These are phyloP conservation scores for Lepidothrix coronata DNA, from an alignment of 2,113 vertebrate species.

Conservation along the genomic window DNA sequence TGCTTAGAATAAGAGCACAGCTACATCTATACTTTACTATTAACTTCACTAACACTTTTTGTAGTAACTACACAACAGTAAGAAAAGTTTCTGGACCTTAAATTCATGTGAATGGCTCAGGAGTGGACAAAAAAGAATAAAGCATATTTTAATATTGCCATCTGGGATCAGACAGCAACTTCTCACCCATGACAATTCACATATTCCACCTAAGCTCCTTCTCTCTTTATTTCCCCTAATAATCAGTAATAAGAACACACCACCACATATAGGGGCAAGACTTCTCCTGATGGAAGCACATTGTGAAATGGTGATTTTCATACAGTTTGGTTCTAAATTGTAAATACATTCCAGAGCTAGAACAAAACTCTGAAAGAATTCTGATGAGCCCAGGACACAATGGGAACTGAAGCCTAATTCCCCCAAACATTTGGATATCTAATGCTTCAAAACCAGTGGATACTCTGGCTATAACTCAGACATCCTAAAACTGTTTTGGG, in stretches of 20 bases:
- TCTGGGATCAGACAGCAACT: not conserved
- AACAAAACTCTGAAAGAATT: not conserved
- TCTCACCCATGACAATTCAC: accelerated
- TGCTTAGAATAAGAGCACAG: not conserved
- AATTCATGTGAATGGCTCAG: not conserved
- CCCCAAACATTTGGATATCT: not conserved
- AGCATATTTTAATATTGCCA: not conserved
- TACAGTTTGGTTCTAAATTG: not conserved
- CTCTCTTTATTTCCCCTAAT: not conserved
- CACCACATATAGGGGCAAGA: not conserved
- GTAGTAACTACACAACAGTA: not conserved
- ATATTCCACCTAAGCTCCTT: not conserved
- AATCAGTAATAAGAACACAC: not conserved
- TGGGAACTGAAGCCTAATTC: not conserved
- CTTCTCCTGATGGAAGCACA: not conserved
- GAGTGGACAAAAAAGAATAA: not conserved
- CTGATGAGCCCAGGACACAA: not conserved
- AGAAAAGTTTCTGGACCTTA: not conserved
- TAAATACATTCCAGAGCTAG: not conserved
- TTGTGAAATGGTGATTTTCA: not conserved
- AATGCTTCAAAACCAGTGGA: not conserved
- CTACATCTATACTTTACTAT: not conserved
- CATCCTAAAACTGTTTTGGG: not conserved
- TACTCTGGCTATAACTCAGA: not conserved
- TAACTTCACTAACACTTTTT: not conserved